phyloP scores from a whole-genome alignment of 2,888 invertebrate genomes.

The Scaptomyza polygonia region DNA sequence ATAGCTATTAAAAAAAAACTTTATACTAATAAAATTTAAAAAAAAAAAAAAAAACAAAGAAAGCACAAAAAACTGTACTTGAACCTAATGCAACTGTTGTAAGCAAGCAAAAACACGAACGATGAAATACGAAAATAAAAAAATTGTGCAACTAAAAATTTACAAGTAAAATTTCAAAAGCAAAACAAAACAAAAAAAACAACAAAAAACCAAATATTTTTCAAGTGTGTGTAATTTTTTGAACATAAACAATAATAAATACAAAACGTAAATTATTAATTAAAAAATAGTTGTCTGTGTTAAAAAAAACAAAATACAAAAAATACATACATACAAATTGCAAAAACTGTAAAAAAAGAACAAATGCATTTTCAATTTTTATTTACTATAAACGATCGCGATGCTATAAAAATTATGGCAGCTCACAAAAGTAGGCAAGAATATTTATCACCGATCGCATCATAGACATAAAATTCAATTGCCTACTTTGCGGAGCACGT shows the following conservation, averaged over 20 bases:
- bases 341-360: constrained; percentile 55
- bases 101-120: constrained; percentile 27
- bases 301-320: constrained; percentile 73
- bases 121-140: constrained; percentile 10
- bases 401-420: constrained; percentile 65
- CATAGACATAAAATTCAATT: background rate
- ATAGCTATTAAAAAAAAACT: constrained; percentile 58
- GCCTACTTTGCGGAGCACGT: constrained; percentile 48
- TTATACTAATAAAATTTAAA: constrained; percentile 49
- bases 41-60: constrained; percentile 20
- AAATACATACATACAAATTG: constrained; percentile 68
- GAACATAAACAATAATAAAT: constrained; percentile 71
- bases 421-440: constrained; percentile 46
- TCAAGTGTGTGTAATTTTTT: constrained; percentile 80
- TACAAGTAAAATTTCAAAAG: constrained; percentile 33
- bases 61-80: constrained; percentile 33
- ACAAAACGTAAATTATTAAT: constrained; percentile 70
- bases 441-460: constrained; percentile 1
- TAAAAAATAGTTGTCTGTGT: constrained; percentile 77
- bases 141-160: constrained; percentile 35
- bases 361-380: constrained; percentile 31
- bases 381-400: constrained; percentile 21
- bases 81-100: constrained; percentile 42
- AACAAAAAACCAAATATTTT: constrained; percentile 64
- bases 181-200: constrained; percentile 17